These are phyloP conservation scores for Panulirus ornatus DNA, from an alignment of 1,140 invertebrate species.

Conservation along the genomic window DNA sequence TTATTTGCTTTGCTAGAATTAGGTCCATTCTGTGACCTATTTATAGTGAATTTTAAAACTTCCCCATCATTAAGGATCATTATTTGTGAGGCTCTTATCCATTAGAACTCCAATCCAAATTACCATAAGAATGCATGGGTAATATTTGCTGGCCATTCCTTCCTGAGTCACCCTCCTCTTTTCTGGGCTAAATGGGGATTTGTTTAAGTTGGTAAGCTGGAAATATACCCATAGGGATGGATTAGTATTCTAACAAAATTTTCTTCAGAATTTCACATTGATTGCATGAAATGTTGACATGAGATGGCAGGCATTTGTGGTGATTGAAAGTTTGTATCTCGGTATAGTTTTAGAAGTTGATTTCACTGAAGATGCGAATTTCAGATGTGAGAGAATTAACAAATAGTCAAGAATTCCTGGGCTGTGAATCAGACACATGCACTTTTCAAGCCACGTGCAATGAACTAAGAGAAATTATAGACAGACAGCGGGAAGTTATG, in stretches of 20 bases:
- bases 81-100: too few relatives aligned
- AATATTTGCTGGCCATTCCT: too few relatives aligned
- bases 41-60: too few relatives aligned
- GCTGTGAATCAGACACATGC: neutral
- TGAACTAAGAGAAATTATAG: constrained; percentile 38
- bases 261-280: neutral
- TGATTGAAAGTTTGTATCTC: neutral
- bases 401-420: neutral
- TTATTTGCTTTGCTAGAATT: too few relatives aligned
- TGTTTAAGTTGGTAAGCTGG: neutral
- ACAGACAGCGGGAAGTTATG: constrained; percentile 38
- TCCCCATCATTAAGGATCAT: too few relatives aligned
- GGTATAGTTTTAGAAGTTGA: neutral
- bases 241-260: neutral
- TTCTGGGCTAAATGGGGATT: too few relatives aligned
- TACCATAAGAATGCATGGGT: too few relatives aligned
- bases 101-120: too few relatives aligned
- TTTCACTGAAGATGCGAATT: neutral
- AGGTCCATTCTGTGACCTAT: too few relatives aligned
- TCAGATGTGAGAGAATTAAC: constrained; percentile 56
- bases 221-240: neutral
- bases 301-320: too few relatives aligned
- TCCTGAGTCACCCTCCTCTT: too few relatives aligned
- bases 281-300: too few relatives aligned
- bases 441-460: constrained; percentile 13